Evolutionary conservation across 2,113 vertebrate genomes (phyloP).

Genomic region (Gasterosteus nipponicus): DNA sequence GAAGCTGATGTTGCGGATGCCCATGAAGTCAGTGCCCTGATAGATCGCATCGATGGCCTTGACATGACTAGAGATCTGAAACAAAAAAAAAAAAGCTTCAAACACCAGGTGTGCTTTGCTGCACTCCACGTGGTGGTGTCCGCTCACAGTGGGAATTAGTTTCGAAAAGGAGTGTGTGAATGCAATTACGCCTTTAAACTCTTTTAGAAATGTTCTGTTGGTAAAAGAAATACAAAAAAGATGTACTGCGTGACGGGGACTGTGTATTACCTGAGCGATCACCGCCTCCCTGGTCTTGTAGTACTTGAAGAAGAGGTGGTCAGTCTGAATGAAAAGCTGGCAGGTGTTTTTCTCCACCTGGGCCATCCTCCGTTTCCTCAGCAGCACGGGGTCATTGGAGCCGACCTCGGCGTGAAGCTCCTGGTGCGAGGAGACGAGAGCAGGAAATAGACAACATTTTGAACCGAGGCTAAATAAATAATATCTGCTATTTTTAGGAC

Average conservation of each 20-base stretch:
- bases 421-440: conserved; percentile 45
- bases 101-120: neutral
- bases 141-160: neutral
- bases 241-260: neutral
- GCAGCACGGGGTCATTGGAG: conserved; percentile 77
- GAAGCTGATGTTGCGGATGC: conserved; percentile 98
- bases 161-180: neutral
- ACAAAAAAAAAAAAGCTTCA: neutral
- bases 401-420: conserved; percentile 48
- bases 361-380: conserved; percentile 91
- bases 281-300: conserved; percentile 97
- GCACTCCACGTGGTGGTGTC: neutral
- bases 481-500: conserved; percentile 55
- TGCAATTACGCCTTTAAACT: neutral
- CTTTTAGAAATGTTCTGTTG: neutral
- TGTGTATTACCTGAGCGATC: conserved; percentile 81
- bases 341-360: conserved; percentile 96
- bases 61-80: conserved; percentile 97
- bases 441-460: conserved; percentile 31
- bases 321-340: conserved; percentile 98
- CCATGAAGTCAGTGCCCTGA: conserved; percentile 96
- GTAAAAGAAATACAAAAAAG: conserved; percentile 18
- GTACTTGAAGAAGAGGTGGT: conserved; percentile 95
- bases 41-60: conserved; percentile 99
- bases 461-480: conserved; percentile 55